Evolutionary conservation across 2,888 invertebrate genomes (phyloP).

Genomic region (Cataglyphis livida): DNA sequence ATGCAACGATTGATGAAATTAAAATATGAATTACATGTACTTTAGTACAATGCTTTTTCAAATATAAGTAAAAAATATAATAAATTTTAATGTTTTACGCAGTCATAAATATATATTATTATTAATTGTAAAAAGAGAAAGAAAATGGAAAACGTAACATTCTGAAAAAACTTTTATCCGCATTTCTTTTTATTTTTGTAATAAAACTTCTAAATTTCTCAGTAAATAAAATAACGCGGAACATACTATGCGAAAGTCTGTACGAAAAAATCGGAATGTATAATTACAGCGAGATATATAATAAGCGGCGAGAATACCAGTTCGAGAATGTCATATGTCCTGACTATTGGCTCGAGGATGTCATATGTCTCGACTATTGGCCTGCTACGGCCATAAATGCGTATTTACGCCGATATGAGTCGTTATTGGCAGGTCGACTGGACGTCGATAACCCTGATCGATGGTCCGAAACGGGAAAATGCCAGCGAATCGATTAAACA

Average conservation of each 20-base stretch:
- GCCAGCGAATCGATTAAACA: constrained; percentile 40
- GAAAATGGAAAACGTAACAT: neutral
- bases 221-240: neutral
- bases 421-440: constrained; percentile 48
- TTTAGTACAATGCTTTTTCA: neutral
- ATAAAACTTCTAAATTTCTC: neutral
- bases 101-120: neutral
- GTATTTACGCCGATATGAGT: constrained; percentile 38
- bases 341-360: neutral
- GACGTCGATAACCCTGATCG: constrained; percentile 47
- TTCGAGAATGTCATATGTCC: neutral
- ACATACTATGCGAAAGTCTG: neutral
- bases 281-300: neutral
- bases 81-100: neutral
- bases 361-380: constrained; percentile 14
- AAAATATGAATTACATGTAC: neutral
- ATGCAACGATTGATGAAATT: neutral
- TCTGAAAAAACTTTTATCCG: neutral
- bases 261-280: neutral
- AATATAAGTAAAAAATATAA: neutral
- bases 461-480: constrained; percentile 42
- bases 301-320: neutral
- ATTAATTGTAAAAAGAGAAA: neutral
- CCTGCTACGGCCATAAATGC: constrained; percentile 38
- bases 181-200: neutral